A percentile compares a stretch with the other conserved stretches of the same genome.
phyloP scores from a whole-genome alignment of 2,797 vertebrate genomes.

The Scolopax bukidnonensis region DNA sequence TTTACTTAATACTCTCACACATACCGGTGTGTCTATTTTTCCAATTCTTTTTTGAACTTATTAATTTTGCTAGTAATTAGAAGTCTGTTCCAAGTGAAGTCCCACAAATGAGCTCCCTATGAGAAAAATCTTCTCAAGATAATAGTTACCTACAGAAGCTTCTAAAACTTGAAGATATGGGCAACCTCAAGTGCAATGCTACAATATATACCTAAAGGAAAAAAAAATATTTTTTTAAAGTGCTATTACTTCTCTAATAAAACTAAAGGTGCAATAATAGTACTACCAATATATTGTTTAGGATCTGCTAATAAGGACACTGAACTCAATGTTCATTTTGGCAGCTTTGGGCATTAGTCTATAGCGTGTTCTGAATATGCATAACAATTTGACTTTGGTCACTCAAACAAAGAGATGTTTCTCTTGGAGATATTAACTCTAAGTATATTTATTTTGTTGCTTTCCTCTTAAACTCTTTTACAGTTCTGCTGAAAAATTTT shows the following conservation, averaged over 20 bases:
- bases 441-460: not conserved
- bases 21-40: not conserved
- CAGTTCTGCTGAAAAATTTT: not conserved
- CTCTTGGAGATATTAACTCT: not conserved
- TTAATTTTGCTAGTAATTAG: not conserved
- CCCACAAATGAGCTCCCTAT: not conserved
- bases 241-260: not conserved
- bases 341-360: not conserved
- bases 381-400: slow-evolving; percentile 26
- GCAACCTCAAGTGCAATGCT: not conserved
- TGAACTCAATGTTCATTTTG: not conserved
- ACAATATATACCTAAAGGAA: not conserved
- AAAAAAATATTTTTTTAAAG: not conserved
- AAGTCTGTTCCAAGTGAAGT: not conserved
- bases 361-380: not conserved
- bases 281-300: not conserved
- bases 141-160: not conserved
- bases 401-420: slow-evolving; percentile 23
- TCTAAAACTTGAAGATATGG: not conserved
- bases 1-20: not conserved
- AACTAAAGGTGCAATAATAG: not conserved
- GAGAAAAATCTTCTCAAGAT: not conserved
- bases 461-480: not conserved
- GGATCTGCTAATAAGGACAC: not conserved
- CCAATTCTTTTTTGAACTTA: not conserved